These are phyloP conservation scores for Pyrgilauda ruficollis DNA, from an alignment of 2,113 vertebrate species.

Conservation along the genomic window DNA sequence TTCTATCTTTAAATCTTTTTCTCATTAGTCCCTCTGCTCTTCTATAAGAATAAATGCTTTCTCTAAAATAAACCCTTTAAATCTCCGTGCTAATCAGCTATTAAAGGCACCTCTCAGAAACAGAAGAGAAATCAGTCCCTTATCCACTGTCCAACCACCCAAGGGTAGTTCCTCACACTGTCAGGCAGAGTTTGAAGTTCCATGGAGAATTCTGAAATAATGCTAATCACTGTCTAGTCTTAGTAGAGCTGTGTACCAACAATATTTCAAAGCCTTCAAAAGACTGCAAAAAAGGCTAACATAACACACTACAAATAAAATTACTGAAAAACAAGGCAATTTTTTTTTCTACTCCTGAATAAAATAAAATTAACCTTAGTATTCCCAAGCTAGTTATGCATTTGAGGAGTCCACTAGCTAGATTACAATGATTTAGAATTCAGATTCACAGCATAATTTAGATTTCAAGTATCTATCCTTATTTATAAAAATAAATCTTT, in stretches of 20 bases:
- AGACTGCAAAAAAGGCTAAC: not conserved
- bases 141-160: not conserved
- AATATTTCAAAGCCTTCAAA: not conserved
- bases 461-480: not conserved
- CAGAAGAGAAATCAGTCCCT: not conserved
- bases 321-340: not conserved
- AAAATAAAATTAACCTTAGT: not conserved
- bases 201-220: not conserved
- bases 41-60: not conserved
- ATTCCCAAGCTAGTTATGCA: not conserved
- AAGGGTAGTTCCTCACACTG: not conserved
- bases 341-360: not conserved
- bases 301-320: not conserved
- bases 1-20: not conserved
- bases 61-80: not conserved
- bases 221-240: not conserved
- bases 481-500: not conserved
- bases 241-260: not conserved
- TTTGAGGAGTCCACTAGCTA: not conserved
- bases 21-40: not conserved
- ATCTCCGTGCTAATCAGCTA: not conserved
- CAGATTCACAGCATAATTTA: not conserved
- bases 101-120: not conserved
- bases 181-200: not conserved
- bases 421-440: not conserved